Evolutionary conservation across 2,888 invertebrate species (phyloP), one percentile per base, ranked within the genome.

Genomic region (Ophion obscuratus): DNA sequence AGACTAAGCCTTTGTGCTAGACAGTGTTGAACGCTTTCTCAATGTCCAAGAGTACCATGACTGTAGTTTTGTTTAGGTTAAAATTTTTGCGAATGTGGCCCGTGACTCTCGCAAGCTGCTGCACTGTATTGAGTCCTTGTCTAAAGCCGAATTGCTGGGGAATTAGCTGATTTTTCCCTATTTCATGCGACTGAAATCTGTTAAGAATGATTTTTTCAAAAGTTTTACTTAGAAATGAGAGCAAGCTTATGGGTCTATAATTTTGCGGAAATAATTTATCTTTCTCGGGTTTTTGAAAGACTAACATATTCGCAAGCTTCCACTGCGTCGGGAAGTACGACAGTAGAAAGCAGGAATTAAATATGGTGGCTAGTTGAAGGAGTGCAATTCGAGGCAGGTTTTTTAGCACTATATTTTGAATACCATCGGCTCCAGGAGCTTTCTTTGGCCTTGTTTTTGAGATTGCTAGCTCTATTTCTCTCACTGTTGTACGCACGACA

Each of bases 61-160:
- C 83, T 17, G 89, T 88, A 11, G 74, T 62, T 68, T 88, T 81
- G 2, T 87, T 88, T 14, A 81, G 73, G 57, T 91, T 90, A 20
- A 89, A 88, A 64, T 86, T 85, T 0, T 83, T 83, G 6, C 61
- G 57, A 11, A 90, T 88, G 17, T 87, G 61, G 31, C 84, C 83
- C 31, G 88, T 85, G 2, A 91, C 76, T 73, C 88, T 80, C 0
- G 81, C 85, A 14, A 91, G 79, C 80, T 90, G 90, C 61, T 88
- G 81, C 3, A 79, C 83, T 2, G 91, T 90, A 24, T 79, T 88
- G 57, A 88, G 90, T 1, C 83, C 80, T 2, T 61, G 71, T 20
- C 90, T 40, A 76, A 92, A 91, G 6, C 90, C 90, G 67, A 83
- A 88, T 81, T 90, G 87, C 79, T 90, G 81, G 27, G 84, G 57